Conservation (phyloP, 2,888 invertebrate genomes). For the Cephus sareptanus region DNA sequence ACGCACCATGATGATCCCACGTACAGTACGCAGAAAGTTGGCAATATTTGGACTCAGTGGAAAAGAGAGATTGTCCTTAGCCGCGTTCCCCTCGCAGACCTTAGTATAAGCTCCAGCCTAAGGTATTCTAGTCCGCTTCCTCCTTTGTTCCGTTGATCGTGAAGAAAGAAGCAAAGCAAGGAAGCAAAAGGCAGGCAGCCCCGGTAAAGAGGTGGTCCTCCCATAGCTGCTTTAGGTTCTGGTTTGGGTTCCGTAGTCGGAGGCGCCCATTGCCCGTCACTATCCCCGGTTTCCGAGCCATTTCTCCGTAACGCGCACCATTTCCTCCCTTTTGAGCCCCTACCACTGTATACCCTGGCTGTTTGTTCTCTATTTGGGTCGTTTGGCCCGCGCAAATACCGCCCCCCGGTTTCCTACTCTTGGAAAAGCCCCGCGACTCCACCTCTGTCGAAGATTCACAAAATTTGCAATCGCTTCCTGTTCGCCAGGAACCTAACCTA, state of each 20-base stretch:
- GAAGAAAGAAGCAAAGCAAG: constrained; percentile 20
- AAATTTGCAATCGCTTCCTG: constrained; percentile 45
- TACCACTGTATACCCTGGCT: constrained; percentile 45
- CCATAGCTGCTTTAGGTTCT: constrained; percentile 25
- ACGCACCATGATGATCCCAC: not conserved
- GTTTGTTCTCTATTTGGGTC: constrained; percentile 64
- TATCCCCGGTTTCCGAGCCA: constrained; percentile 66
- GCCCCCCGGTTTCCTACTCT: constrained; percentile 43
- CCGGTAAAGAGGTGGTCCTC: constrained; percentile 30
- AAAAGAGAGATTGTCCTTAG: not conserved
- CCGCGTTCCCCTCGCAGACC: constrained; percentile 36
- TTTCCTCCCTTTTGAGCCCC: constrained; percentile 61
- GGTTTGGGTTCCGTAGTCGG: constrained; percentile 40
- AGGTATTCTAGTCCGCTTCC: constrained; percentile 54
- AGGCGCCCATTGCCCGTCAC: constrained; percentile 60
- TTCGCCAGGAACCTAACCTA: constrained; percentile 10
- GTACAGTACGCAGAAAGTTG: not conserved
- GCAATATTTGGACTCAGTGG: not conserved
- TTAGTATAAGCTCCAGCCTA: constrained; percentile 29
- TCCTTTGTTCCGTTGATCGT: constrained; percentile 53
- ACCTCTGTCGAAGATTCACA: constrained; percentile 46
- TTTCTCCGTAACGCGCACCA: constrained; percentile 66
- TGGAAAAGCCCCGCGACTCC: constrained; percentile 26
- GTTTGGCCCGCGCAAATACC: constrained; percentile 64
- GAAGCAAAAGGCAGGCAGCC: constrained; percentile 19